Evolutionary conservation across 1,140 invertebrate species (phyloP), one percentile per base, ranked within the genome.

Genomic region (Drosophila burlai): DNA sequence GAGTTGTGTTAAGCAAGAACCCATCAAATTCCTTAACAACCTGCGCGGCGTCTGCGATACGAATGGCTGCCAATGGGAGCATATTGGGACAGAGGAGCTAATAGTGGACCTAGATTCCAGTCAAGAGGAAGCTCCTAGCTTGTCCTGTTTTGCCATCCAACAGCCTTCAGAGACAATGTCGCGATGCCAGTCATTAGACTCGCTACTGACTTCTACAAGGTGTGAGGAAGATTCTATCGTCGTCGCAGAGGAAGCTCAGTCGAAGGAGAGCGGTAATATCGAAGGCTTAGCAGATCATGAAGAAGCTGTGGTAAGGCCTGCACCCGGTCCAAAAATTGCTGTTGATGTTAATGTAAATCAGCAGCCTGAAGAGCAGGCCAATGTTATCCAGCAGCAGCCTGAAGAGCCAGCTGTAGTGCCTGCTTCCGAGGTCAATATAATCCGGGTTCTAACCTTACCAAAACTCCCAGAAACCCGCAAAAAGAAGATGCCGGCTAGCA

Each of bases 121-220:
- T 8, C 24, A 43, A 36, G 75, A 68, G 5, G 26, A 21, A 4
- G 36, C 13, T 18, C 13, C 42, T 3, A 46, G 43, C 15, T 29
- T 77, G 4, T 42, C 50, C 16, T 76, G 73, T 31, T 77, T 77
- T 40, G 55, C n/a, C 11, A 38, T 45, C 11, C 13, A 13, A 1
- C 46, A 64, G 36, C n/a, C 34, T 6, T 18, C 34, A 6, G 34
- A 38, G 7, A 0, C 2, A 13, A 36, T 45, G 1, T 57, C 54
- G 54, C 21, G 15, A 26, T n/a, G n/a, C 5, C 34, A 16, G 5
- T 40, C 54, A 2, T 40, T 57, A 16, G 13, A 47, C 3, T 8
- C 29, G 11, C 47, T 47, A 36, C 29, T 50, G 13, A 62, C 29
- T n/a, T 21, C 9, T 2, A 13, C 31, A 1, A 62, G 40, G 15